phyloP scores from a whole-genome alignment of 2,113 vertebrate genomes.

The Baryphthengus martii region DNA sequence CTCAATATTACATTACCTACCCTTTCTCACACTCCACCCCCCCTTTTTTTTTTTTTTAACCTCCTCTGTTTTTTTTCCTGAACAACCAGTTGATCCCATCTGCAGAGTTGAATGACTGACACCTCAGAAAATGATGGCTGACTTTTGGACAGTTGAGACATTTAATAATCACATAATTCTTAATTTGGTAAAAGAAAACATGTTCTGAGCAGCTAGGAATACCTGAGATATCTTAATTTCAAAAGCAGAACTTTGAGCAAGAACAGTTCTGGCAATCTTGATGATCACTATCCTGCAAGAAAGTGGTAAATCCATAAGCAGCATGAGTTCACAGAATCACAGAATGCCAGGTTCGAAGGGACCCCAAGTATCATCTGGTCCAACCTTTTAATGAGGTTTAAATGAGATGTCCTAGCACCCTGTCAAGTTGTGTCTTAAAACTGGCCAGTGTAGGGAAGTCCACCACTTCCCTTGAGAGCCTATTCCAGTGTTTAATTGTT shows the following conservation, averaged over 20 bases:
- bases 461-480: too few relatives aligned
- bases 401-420: too few relatives aligned
- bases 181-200: not conserved
- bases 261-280: not conserved
- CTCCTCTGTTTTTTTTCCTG: not conserved
- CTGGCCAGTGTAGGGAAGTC: too few relatives aligned
- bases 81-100: not conserved
- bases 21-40: not conserved
- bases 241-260: not conserved
- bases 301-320: not conserved
- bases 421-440: too few relatives aligned
- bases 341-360: too few relatives aligned
- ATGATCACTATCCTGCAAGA: not conserved
- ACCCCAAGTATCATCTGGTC: too few relatives aligned
- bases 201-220: not conserved
- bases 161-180: not conserved
- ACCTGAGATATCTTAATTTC: not conserved
- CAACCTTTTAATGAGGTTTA: too few relatives aligned
- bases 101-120: not conserved
- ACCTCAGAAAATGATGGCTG: not conserved
- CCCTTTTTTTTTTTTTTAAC: not conserved
- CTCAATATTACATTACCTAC: not conserved
- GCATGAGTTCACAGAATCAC: too few relatives aligned
- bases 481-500: too few relatives aligned
- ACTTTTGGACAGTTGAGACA: not conserved